Evolutionary conservation across 92 coral and sea anemone genomes (phyloP).

Genomic region (Diadumene lineata): DNA sequence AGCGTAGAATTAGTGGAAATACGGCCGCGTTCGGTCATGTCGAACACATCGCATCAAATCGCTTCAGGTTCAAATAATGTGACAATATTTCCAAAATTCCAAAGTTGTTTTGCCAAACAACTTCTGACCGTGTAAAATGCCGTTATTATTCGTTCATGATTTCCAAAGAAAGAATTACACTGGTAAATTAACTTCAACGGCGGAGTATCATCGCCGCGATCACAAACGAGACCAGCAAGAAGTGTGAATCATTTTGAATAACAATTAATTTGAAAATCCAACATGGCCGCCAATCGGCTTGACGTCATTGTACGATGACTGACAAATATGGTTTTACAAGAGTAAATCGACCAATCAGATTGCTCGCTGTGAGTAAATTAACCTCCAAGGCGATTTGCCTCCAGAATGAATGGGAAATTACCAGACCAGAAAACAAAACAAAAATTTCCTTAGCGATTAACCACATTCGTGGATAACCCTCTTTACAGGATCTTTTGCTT

Average conservation of each 20-base stretch:
- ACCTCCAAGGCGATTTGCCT: constrained; percentile 32
- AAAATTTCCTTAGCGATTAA: constrained; percentile 17
- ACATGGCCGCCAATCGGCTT: constrained; percentile 97
- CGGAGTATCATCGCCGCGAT: constrained; percentile 27
- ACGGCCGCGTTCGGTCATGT: constrained; percentile 4
- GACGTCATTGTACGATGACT: constrained; percentile 3
- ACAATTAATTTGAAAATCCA: constrained; percentile 48
- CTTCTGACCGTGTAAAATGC: neutral
- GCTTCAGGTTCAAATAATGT: neutral
- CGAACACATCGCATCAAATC: constrained; percentile 13
- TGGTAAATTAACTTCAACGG: neutral
- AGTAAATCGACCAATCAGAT: constrained; percentile 56
- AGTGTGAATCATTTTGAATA: constrained; percentile 52
- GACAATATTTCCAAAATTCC: neutral
- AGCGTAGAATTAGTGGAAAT: neutral
- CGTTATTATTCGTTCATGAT: constrained; percentile 4
- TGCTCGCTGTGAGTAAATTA: constrained; percentile 21
- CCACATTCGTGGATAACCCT: constrained; percentile 6
- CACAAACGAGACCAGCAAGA: constrained; percentile 30
- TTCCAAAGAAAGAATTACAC: constrained; percentile 8
- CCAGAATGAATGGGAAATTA: constrained; percentile 58
- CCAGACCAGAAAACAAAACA: constrained; percentile 17
- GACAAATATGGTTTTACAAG: constrained; percentile 18
- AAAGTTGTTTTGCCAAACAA: neutral
- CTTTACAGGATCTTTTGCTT: neutral